Evolutionary conservation across 64 coral and sea anemone species (phyloP).

Genomic region (Stichodactyla mertensii): DNA sequence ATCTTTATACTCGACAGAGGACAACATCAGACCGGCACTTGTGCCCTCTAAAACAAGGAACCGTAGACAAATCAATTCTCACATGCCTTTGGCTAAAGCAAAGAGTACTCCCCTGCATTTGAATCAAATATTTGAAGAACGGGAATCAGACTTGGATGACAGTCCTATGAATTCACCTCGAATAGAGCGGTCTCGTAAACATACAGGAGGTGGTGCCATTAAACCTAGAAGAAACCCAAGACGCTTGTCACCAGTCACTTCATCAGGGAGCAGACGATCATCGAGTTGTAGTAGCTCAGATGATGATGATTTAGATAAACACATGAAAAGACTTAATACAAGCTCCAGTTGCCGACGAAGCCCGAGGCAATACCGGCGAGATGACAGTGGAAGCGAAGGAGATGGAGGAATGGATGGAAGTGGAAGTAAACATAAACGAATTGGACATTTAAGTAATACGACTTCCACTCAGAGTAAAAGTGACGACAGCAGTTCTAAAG

Average conservation of each 20-base stretch:
- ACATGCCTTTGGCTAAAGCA: slow-evolving; percentile 54
- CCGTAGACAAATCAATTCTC: slow-evolving; percentile 29
- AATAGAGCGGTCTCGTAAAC: slow-evolving; percentile 61
- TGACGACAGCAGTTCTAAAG: slow-evolving; percentile 1
- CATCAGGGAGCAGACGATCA: slow-evolving; percentile 69
- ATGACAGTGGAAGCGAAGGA: slow-evolving; percentile 67
- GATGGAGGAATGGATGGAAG: slow-evolving; percentile 64
- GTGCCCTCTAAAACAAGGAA: slow-evolving; percentile 16
- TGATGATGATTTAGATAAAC: slow-evolving; percentile 97
- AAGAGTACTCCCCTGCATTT: slow-evolving; percentile 70
- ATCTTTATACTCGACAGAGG: background rate
- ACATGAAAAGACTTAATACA: slow-evolving; percentile 88
- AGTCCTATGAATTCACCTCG: slow-evolving; percentile 81
- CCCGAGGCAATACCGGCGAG: slow-evolving; percentile 40
- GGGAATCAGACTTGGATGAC: slow-evolving; percentile 97
- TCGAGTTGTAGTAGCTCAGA: slow-evolving; percentile 91
- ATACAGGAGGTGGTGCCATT: slow-evolving; percentile 58
- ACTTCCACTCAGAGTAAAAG: background rate
- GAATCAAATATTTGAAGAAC: slow-evolving; percentile 92
- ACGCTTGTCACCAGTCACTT: slow-evolving; percentile 78
- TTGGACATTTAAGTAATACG: background rate
- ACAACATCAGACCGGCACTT: slow-evolving; percentile 30
- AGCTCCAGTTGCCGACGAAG: slow-evolving; percentile 65
- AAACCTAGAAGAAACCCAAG: slow-evolving; percentile 70
- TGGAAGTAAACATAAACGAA: slow-evolving; percentile 20